Base-by-base conservation (phyloP, 2,113 vertebrate species). In the Empidonax alnorum region DNA sequence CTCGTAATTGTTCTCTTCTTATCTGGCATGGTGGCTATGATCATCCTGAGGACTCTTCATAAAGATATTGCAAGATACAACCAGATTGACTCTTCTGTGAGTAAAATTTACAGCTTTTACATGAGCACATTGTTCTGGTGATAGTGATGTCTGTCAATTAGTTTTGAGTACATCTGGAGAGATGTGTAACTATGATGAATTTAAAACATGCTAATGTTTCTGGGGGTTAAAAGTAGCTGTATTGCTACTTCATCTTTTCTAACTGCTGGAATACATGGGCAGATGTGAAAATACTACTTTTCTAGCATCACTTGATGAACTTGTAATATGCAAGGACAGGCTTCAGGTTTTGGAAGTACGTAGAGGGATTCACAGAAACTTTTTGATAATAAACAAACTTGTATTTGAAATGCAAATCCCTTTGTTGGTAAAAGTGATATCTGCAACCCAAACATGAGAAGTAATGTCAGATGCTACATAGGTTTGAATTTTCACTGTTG, bases 31-130 rank as follows among this genome's bases (percentile, higher is more conserved):
- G 98, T 99, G 95, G 98, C 99, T 84, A 98, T 99, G 98, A 98
- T 99, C 71, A 98, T 99, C 97, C 93, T 99, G 95, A 98, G 98
- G 94, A 99, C 98, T 28, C 96, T 99, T 81, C 99, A 99, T 95
- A 99, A 98, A 97, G 99, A 99, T 93, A 99, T 99, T 95, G 98
- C 98, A 91, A 98, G 98, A 98, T 99, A 99, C 93, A 99, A 99
- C 96, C 98, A 99, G 88, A 98, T 98, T 16, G 98, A 98, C 88
- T 97, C 93, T 67, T 95, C 96, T n/a, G 95, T 98, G 85, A 98
- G 97, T 98, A 94, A 90, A 82, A 90, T 33, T 59, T 63, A 39
- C 19, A 39, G 9, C n/a, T 93, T 86, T 83, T 72, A 35, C 20
- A 8, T 11, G 12, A 53, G n/a, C 18, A 13, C 2, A 0, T 80